phyloP scores from a whole-genome alignment of 2,888 invertebrate species.

The Tenthredo livida region DNA sequence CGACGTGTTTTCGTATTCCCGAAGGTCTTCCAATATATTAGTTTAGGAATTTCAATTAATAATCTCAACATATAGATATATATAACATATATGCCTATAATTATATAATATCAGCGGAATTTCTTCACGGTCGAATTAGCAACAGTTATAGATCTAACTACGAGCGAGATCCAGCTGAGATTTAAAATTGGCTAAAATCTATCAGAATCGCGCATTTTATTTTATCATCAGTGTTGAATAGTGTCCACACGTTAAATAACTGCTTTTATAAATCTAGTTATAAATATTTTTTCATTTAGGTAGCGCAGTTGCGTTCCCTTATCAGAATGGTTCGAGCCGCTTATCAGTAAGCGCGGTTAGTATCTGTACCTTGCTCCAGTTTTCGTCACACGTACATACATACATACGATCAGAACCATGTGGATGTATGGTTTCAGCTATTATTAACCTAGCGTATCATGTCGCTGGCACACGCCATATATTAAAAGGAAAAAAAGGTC shows the following conservation, averaged over 20 bases:
- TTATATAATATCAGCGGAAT: background rate
- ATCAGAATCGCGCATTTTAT: background rate
- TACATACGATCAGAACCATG: background rate
- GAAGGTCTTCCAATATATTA: background rate
- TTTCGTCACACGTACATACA: constrained; percentile 53
- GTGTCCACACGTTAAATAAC: background rate
- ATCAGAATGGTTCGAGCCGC: constrained; percentile 55
- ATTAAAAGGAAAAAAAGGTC: background rate
- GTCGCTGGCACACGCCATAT: background rate
- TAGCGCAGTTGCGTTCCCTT: constrained; percentile 25
- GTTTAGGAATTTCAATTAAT: background rate
- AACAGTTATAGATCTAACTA: background rate
- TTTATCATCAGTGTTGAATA: background rate
- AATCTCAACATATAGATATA: background rate
- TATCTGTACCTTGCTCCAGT: constrained; percentile 64
- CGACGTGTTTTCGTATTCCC: background rate
- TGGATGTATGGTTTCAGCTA: background rate
- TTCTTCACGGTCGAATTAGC: background rate
- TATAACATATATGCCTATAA: background rate
- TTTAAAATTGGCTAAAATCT: background rate
- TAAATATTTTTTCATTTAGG: background rate
- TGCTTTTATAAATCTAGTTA: background rate
- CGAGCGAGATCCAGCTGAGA: background rate
- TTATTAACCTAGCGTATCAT: constrained; percentile 1
- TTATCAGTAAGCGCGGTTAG: constrained; percentile 63